Conservation (phyloP, 2,888 invertebrate genomes). For the Catocala fraxini region DNA sequence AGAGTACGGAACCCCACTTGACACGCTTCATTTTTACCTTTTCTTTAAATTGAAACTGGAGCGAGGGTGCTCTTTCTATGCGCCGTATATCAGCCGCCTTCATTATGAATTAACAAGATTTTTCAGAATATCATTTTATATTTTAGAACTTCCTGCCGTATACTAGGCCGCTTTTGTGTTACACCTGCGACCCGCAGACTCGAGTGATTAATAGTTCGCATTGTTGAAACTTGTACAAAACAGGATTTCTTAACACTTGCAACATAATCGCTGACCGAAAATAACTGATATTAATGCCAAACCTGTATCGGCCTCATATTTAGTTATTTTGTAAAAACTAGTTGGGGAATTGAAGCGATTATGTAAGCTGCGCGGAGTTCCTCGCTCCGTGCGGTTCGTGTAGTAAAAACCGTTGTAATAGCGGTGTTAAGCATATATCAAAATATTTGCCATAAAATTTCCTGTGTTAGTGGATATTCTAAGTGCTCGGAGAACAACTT, state of each 20-base stretch:
- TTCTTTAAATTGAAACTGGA: slow-evolving; percentile 80
- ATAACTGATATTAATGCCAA: slow-evolving; percentile 5
- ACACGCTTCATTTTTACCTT: slow-evolving; percentile 84
- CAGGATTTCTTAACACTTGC: slow-evolving; percentile 18
- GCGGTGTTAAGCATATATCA: slow-evolving; percentile 37
- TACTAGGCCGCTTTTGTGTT: slow-evolving; percentile 14
- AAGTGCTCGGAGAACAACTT: slow-evolving; percentile 74
- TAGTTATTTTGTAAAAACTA: slow-evolving; percentile 9
- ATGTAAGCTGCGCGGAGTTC: slow-evolving; percentile 5
- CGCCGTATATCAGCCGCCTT: slow-evolving; percentile 66
- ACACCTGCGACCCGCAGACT: slow-evolving; percentile 3
- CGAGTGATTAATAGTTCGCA: slow-evolving; percentile 15
- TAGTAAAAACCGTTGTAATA: slow-evolving; percentile 41
- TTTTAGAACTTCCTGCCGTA: slow-evolving; percentile 27
- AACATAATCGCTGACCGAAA: slow-evolving; percentile 29
- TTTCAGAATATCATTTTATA: slow-evolving; percentile 54
- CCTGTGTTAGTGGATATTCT: slow-evolving; percentile 72
- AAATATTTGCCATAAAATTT: slow-evolving; percentile 67
- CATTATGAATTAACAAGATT: slow-evolving; percentile 68
- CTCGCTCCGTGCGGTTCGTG: slow-evolving; percentile 13
- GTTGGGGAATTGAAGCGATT: slow-evolving; percentile 19
- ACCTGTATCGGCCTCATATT: slow-evolving; percentile 9
- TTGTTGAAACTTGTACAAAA: slow-evolving; percentile 21
- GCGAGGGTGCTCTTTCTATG: slow-evolving; percentile 67
- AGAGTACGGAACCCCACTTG: slow-evolving; percentile 82